Base-by-base conservation (phyloP, 1,140 invertebrate genomes). In the Lordiphosa collinella region DNA sequence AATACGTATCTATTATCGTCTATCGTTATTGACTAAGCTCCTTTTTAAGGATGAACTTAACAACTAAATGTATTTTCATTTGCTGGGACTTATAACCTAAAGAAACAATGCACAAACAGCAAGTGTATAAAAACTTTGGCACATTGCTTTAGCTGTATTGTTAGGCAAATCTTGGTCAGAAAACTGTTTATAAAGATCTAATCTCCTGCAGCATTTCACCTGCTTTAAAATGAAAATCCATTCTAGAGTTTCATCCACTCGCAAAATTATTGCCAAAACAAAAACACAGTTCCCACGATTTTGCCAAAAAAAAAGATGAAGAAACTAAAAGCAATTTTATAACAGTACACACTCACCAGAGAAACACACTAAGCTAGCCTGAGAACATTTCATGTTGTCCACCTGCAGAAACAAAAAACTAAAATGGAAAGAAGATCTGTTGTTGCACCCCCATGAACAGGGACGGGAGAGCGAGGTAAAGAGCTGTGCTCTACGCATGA, bases 361-460 rank as follows among this genome's bases (percentile, higher is more conserved):
- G 11, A 4, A 9, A 41, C 10, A 32, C 31, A 25, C 40, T 55
- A 47, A 41, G 40, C 12, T 25, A 35, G 67, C 78, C 67, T 82
- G 78, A 82, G 78, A 82, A 82, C 51, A 60, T 78, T 69, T 73
- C 37, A 56, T 55, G 56, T 55, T 62, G 72, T 78, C 67, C 78
- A 82, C 78, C 78, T 82, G 78, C 78, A 82, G 50, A 82, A 55
- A 12, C 37, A 40, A 37, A 31, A 48, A 60, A 58, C 51, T 55
- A 32, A 56, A 66, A 36, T 36, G 58, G 72, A 82, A 84, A 84
- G 78, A 84, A 84, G 76, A 82, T 82, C 76, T 84, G 57, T 66
- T 47, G 54, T 54, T 68, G 55, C 75, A 79, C 59, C 78, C 75
- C 70, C 65, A 51, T 48, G 16, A 18, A 25, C 16, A 43, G 35